Evolutionary conservation across 1,140 invertebrate species (phyloP).

Genomic region (Marisa cornuarietis): DNA sequence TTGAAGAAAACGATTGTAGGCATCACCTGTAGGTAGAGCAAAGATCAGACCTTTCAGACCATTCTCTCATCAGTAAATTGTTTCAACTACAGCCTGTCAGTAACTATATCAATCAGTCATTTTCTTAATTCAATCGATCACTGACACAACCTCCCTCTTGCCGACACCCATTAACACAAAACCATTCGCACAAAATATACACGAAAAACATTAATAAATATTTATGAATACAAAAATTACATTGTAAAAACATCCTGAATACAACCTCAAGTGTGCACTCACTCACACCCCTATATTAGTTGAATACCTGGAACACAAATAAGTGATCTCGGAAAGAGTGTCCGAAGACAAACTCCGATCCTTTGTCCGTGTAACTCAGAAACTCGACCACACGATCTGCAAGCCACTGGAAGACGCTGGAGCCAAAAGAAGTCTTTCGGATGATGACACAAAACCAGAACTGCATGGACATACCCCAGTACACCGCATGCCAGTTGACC

Average conservation of each 20-base stretch:
- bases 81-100: no score
- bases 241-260: no score
- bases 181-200: no score
- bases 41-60: no score
- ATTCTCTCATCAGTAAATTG: no score
- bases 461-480: conserved; percentile 82
- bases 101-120: no score
- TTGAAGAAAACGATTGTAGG: conserved; percentile 55
- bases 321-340: conserved; percentile 62
- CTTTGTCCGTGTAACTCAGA: conserved; percentile 79
- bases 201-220: no score
- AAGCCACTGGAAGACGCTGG: conserved; percentile 81
- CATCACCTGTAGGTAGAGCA: conserved; percentile 34
- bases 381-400: conserved; percentile 78
- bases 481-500: conserved; percentile 57
- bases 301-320: conserved; percentile 58
- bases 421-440: conserved; percentile 83
- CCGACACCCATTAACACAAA: no score
- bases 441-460: conserved; percentile 86
- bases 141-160: no score
- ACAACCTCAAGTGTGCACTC: no score
- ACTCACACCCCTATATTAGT: background rate
- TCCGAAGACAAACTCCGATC: conserved; percentile 87
- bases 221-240: no score
- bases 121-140: no score